Conservation (phyloP, 2,888 invertebrate species). For the Hemistola chrysoprasaria region DNA sequence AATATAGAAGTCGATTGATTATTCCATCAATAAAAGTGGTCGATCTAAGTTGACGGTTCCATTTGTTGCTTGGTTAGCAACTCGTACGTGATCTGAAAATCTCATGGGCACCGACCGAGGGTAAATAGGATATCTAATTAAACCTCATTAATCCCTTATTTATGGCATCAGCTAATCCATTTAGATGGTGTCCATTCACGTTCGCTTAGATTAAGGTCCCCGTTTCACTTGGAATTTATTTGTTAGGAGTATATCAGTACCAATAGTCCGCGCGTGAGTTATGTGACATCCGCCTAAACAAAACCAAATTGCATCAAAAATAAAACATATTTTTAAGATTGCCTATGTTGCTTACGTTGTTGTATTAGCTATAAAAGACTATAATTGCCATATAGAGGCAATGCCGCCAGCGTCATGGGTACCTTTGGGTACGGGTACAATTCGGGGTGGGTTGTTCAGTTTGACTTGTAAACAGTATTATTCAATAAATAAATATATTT, state of each 20-base stretch:
- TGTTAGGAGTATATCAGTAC: conserved; percentile 4
- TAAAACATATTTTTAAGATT: no score
- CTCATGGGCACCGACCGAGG: conserved; percentile 31
- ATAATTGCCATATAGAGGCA: no score
- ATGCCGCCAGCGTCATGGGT: no score
- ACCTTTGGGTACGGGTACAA: no score
- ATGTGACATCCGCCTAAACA: no score
- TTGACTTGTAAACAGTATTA: no score
- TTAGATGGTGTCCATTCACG: conserved; percentile 36
- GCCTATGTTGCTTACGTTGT: no score
- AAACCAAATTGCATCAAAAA: no score
- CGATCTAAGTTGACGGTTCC: conserved; percentile 32
- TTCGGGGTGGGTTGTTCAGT: no score
- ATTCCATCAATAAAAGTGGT: conserved; percentile 30
- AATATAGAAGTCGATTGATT: conserved; percentile 16
- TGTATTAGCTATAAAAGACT: no score
- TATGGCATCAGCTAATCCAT: conserved; percentile 54
- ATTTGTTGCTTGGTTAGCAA: conserved; percentile 25
- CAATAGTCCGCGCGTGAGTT: no score
- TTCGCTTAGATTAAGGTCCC: conserved; percentile 23
- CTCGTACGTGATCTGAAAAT: conserved; percentile 56
- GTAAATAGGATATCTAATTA: conserved; percentile 61
- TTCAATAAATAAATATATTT: no score
- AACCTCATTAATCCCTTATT: conserved; percentile 66
- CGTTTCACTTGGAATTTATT: conserved; percentile 29